Evolutionary conservation across 2,113 vertebrate species (phyloP).

Genomic region (Cephalopholis sonnerati): DNA sequence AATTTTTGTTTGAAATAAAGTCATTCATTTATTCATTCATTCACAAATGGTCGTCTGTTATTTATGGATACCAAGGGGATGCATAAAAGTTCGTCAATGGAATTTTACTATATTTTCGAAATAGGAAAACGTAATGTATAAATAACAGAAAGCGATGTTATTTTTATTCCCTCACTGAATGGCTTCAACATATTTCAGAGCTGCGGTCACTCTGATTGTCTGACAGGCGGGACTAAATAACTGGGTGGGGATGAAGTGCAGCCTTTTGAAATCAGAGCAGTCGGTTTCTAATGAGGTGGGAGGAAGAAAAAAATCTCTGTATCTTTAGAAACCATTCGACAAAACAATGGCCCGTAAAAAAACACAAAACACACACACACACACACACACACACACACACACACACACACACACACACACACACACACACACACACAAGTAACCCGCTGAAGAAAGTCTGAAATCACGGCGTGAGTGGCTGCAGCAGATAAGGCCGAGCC

Average conservation of each 20-base stretch:
- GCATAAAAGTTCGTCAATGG: no score
- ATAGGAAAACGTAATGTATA: no score
- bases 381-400: no score
- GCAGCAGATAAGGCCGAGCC: conserved; percentile 82
- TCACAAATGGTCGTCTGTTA: no score
- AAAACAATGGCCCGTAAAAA: conserved; percentile 84
- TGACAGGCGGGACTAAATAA: conserved; percentile 45
- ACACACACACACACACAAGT: conserved; percentile 30
- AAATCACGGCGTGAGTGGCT: conserved; percentile 87
- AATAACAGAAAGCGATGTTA: background rate
- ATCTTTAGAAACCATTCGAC: conserved; percentile 82
- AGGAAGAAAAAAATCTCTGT: conserved; percentile 64
- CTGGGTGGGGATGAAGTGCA: conserved; percentile 57
- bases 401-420: no score
- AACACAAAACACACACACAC: conserved; percentile 24
- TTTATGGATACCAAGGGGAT: no score
- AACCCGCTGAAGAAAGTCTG: conserved; percentile 77
- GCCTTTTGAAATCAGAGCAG: conserved; percentile 71
- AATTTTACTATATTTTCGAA: no score
- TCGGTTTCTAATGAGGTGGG: conserved; percentile 72
- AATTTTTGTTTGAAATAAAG: no score
- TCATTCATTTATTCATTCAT: no score
- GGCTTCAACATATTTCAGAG: conserved; percentile 18
- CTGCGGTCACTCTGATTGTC: conserved; percentile 51
- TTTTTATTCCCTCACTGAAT: background rate